Percentiles rank a stretch among this genome's conserved stretches.
phyloP scores from a whole-genome alignment of 1,140 invertebrate species.

The Hestina assimilis region DNA sequence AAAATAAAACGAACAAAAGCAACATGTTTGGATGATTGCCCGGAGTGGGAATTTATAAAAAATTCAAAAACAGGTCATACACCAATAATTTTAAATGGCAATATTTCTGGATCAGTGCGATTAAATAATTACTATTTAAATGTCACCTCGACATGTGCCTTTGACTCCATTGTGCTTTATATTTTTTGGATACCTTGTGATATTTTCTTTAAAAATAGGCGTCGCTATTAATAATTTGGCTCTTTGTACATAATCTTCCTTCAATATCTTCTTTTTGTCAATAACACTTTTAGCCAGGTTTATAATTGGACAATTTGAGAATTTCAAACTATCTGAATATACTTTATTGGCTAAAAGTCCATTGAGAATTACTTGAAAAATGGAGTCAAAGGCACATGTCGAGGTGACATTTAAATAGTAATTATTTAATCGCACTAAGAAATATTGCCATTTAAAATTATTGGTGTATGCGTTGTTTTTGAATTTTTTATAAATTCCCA shows the following conservation, averaged over 20 bases:
- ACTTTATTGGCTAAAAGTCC: conserved; percentile 7
- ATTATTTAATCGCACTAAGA: conserved; percentile 6
- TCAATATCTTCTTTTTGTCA: neutral
- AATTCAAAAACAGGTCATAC: conserved; percentile 7
- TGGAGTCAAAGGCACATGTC: conserved; percentile 19
- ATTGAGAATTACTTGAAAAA: conserved; percentile 5
- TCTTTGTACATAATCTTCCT: conserved; percentile 1
- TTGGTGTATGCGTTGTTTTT: conserved; percentile 10
- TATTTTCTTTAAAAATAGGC: neutral
- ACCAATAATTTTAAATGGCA: conserved; percentile 17
- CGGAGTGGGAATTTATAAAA: conserved; percentile 11
- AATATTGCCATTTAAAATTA: conserved; percentile 19
- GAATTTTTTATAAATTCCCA: conserved; percentile 13
- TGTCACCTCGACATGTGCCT: conserved; percentile 17
- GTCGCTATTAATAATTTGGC: neutral
- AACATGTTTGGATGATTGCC: neutral
- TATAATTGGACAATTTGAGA: neutral
- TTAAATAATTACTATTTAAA: conserved; percentile 6
- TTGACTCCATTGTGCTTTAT: conserved; percentile 20
- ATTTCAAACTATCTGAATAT: neutral
- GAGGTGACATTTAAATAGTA: conserved; percentile 10
- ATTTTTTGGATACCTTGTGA: neutral
- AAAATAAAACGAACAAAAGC: neutral
- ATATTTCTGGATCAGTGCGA: conserved; percentile 15
- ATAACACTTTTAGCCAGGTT: neutral